phyloP scores from a whole-genome alignment of 2,888 invertebrate species.

The Heteromurus nitidus region DNA sequence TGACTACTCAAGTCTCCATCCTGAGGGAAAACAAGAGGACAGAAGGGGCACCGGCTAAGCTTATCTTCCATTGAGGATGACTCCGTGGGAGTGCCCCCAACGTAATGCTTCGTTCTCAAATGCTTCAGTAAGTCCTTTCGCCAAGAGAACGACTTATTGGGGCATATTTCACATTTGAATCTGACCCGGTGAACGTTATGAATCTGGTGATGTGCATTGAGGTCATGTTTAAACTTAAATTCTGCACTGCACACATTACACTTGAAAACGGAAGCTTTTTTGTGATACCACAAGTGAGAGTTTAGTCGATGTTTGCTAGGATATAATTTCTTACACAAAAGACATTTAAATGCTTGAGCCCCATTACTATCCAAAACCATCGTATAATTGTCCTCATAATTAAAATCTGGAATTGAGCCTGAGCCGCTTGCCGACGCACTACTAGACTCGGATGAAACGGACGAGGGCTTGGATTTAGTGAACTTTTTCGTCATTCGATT shows the following conservation, averaged over 20 bases:
- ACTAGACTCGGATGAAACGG: conserved; percentile 23
- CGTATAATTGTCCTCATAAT: conserved; percentile 4
- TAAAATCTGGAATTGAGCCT: not conserved
- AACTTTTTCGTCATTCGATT: not conserved
- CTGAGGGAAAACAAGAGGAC: conserved; percentile 39
- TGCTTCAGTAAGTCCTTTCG: conserved; percentile 39
- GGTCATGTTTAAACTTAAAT: conserved; percentile 44
- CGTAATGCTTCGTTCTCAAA: conserved; percentile 24
- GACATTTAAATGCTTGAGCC: conserved; percentile 18
- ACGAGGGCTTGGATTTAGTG: not conserved
- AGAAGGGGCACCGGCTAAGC: conserved; percentile 34
- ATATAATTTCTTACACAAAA: conserved; percentile 44
- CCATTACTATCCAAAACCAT: conserved; percentile 26
- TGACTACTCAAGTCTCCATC: conserved; percentile 28
- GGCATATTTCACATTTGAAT: conserved; percentile 38
- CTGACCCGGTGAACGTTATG: not conserved
- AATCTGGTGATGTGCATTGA: conserved; percentile 23
- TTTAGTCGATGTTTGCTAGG: conserved; percentile 37
- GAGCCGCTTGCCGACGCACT: not conserved
- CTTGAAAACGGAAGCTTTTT: conserved; percentile 10
- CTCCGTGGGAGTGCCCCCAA: not conserved
- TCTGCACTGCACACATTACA: conserved; percentile 28
- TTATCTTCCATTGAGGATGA: not conserved
- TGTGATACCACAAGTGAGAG: conserved; percentile 49
- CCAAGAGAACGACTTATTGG: conserved; percentile 24